phyloP scores from a whole-genome alignment of 2,113 vertebrate species.

The Damaliscus lunatus region DNA sequence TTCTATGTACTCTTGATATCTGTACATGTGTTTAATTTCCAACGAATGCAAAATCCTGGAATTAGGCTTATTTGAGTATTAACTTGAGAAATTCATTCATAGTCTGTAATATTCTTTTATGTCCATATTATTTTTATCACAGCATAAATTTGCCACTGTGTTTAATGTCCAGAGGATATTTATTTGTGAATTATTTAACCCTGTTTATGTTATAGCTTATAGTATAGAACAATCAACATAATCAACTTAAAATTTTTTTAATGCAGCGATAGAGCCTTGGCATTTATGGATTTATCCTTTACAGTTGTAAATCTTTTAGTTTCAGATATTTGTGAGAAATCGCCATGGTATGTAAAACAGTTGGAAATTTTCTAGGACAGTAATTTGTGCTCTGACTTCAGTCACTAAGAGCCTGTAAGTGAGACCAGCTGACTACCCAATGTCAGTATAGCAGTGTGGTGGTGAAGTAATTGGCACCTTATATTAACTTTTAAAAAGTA shows the following conservation, averaged over 20 bases:
- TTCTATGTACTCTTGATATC: not conserved
- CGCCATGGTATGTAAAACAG: not conserved
- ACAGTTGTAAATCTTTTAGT: not conserved
- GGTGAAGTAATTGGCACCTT: not conserved
- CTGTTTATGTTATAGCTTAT: not conserved
- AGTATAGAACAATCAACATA: not conserved
- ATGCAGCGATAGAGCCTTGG: not conserved
- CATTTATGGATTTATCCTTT: not conserved
- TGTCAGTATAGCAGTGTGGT: not conserved
- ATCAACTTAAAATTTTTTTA: not conserved
- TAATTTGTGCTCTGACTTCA: not conserved
- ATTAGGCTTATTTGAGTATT: not conserved
- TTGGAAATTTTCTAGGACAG: not conserved
- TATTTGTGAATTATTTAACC: not conserved
- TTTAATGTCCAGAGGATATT: not conserved
- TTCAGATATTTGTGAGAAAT: not conserved
- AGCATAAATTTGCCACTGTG: not conserved
- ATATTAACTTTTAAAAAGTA: not conserved
- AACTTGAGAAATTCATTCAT: not conserved
- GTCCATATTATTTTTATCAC: not conserved
- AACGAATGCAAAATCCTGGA: not conserved
- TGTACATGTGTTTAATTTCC: not conserved
- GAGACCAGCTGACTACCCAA: not conserved
- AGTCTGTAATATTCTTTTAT: not conserved
- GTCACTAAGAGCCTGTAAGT: not conserved